These are phyloP conservation scores for Pteromalus puparum DNA, from an alignment of 1,140 invertebrate species.

Conservation along the genomic window DNA sequence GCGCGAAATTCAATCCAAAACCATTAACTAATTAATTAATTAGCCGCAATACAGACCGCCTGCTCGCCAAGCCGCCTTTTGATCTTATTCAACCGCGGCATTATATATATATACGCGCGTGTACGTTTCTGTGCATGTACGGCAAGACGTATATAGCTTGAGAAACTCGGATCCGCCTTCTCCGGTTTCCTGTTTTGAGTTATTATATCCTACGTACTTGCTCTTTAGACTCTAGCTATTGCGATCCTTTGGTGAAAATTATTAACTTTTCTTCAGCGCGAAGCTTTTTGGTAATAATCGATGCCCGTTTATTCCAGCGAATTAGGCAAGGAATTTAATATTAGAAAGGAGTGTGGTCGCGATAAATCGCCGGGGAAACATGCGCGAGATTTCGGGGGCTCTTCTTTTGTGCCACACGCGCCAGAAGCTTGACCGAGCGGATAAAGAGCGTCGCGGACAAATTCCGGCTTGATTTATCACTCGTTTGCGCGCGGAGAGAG, in stretches of 20 bases:
- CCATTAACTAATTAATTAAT: neutral
- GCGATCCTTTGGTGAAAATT: too few species aligned
- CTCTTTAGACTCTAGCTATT: too few species aligned
- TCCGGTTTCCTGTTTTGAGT: too few species aligned
- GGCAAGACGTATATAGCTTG: too few species aligned
- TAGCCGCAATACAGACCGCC: neutral
- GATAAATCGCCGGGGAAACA: constrained; percentile 30
- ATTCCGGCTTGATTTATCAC: constrained; percentile 32
- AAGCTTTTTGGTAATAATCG: too few species aligned
- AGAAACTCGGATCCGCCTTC: too few species aligned
- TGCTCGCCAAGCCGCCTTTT: neutral
- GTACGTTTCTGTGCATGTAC: too few species aligned
- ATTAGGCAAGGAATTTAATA: constrained; percentile 69
- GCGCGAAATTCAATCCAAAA: neutral
- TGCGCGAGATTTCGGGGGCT: constrained; percentile 21
- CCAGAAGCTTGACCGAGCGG: neutral
- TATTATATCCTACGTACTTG: too few species aligned
- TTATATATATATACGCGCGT: too few species aligned
- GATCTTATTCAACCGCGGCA: neutral
- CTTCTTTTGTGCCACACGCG: constrained; percentile 8
- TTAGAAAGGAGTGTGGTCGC: constrained; percentile 22
- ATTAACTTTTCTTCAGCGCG: too few species aligned
- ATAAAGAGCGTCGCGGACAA: constrained; percentile 28
- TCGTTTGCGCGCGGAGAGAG: neutral
- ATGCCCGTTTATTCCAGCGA: constrained; percentile 58